Percentiles rank a stretch among this genome's conserved stretches.
These are phyloP conservation scores for Hemicentrotus pulcherrimus DNA, from an alignment of 35 echinoderm and acorn worm species.

Conservation along the genomic window DNA sequence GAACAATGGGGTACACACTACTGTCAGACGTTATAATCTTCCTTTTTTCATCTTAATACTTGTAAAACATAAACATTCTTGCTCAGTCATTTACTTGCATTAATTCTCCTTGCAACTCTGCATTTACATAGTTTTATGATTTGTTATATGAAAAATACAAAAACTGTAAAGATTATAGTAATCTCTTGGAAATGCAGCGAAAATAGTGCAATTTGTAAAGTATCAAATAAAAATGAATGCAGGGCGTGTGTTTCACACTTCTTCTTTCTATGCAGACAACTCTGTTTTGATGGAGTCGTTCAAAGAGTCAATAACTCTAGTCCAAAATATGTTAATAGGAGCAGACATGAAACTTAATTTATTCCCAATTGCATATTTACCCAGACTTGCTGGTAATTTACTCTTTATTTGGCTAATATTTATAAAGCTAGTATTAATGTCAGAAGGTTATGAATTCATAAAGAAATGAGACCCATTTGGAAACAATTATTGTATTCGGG, in stretches of 20 bases:
- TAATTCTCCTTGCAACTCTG: not conserved
- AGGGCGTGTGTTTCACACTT: not conserved
- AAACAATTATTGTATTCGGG: not conserved
- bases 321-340: not conserved
- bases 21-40: not conserved
- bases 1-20: not conserved
- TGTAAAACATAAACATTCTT: not conserved
- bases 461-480: not conserved
- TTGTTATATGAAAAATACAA: not conserved
- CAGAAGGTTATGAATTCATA: not conserved
- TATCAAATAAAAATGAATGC: not conserved
- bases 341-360: not conserved
- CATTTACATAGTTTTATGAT: not conserved
- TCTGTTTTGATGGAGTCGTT: not conserved
- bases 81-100: not conserved
- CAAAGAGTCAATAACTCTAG: not conserved
- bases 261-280: not conserved
- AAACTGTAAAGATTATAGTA: not conserved
- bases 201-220: not conserved
- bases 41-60: not conserved
- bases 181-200: not conserved
- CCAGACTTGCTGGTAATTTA: not conserved
- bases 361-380: not conserved
- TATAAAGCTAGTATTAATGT: not conserved
- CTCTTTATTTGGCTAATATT: not conserved